Percentiles rank a stretch among this genome's conserved stretches.
Conservation (phyloP, 1,140 invertebrate species). For the Heliconius congener region DNA sequence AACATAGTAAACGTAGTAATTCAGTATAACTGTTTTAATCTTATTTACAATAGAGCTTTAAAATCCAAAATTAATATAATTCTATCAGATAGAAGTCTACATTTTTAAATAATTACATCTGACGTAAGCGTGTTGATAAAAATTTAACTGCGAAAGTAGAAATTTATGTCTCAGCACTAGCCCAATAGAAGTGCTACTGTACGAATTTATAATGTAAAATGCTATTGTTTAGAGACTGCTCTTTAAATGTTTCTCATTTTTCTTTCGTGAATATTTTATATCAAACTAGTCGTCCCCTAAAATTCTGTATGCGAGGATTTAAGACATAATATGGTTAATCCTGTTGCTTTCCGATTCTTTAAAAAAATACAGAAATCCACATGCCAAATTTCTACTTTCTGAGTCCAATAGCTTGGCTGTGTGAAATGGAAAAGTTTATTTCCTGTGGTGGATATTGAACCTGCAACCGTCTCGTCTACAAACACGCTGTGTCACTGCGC, state of each 20-base stretch:
- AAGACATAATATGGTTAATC: no score
- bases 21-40: neutral
- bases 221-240: neutral
- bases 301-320: no score
- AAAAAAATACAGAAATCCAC: no score
- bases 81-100: neutral
- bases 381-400: no score
- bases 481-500: no score
- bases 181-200: neutral
- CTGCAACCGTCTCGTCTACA: no score
- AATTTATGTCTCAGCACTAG: neutral
- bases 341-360: no score
- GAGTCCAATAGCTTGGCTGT: no score
- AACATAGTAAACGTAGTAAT: no score
- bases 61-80: neutral
- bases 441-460: no score
- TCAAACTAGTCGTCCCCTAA: neutral
- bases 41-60: neutral
- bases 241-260: neutral
- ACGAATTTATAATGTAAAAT: constrained; percentile 7
- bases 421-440: no score
- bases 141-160: constrained; percentile 5
- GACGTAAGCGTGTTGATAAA: neutral
- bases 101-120: neutral
- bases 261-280: constrained; percentile 6